Evolutionary conservation across 1,140 invertebrate species (phyloP), one percentile per base, ranked within the genome.

Genomic region (Orius laevigatus): DNA sequence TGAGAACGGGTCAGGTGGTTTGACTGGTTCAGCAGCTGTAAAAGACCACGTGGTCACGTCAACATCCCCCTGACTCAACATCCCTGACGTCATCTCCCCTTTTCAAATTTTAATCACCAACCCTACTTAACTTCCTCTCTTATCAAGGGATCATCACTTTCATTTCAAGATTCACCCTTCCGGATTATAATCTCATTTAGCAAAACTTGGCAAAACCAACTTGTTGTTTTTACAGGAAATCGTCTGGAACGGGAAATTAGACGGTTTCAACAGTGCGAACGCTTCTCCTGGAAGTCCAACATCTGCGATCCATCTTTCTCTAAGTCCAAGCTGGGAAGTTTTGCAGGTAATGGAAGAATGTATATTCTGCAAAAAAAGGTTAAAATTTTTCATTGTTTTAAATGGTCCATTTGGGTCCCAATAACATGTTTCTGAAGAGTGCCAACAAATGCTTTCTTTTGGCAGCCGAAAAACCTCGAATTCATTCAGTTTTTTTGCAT

Each of bases 241-340:
- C 47, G 73, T 85, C 62, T 81, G 82, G 84, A 78, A 76, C 58
- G 73, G 76, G 52, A 74, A 78, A 63, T 48, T 70, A 57, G 62
- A 61, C 70, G 25, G 25, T 8, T 25, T 18, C 50, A 58, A 19
- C 65, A 64, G 38, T 60, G 62, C 12, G 61, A 25, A 19, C 36
- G 31, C 9, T n/a, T 15, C 16, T 15, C 46, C 42, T 3, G 46
- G 40, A 38, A 44, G 46, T 15, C 69, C 11, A 66, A 72, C 4
- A 70, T 69, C 71, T 15, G 64, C 74, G 1, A 62, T 75, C 25
- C 59, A 63, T 2, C 65, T 77, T 8, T 66, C 75, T 2, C 66
- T 79, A 16, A 71, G 79, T 3, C 78, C 83, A 2, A 81, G 81
- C 18, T 88, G 84, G 84, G 84, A 88, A 63, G 73, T 84, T 53